Evolutionary conservation across 2,888 invertebrate genomes (phyloP), one percentile per base, ranked within the genome.

Genomic region (Ernsta delagoae): DNA sequence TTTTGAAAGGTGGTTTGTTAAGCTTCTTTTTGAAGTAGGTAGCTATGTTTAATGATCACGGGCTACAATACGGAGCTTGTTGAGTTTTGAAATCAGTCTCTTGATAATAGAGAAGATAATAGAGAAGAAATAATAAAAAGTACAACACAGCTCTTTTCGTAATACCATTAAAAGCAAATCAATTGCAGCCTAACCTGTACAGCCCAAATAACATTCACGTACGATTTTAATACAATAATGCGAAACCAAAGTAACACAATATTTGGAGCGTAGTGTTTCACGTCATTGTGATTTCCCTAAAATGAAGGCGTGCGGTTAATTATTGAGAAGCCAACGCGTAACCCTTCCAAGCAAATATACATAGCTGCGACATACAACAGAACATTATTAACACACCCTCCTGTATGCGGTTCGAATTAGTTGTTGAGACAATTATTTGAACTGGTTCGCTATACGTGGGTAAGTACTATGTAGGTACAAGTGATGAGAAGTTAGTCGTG

Each of bases 401-500:
- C 61, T 62, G 70, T 70, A 65, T 60, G 71, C 72, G 67, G 64
- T 63, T 71, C 67, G 72, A 71, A 72, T 71, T 74, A 76, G 70
- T 75, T 74, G 67, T 16, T 60, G 36, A 72, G 73, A 75, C 75
- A 75, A 74, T 74, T 71, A 73, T 73, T 75, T 65, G 74, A 72
- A 77, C 73, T 76, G 70, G 16, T 4, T 24, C 74, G 70, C 70
- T 31, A n/a, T 48, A 12, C 43, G 9, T 45, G 4, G 4, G n/a
- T 45, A n/a, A 3, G 36, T 36, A 36, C 36, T 0, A 36, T 36
- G 36, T 24, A 24, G 36, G 36, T 36, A 36, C 36, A 36, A 36
- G 5, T 75, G 75, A 72, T 77, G 78, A 56, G n/a, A 77, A 79
- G 75, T 75, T 71, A 74, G 69, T 75, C 75, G 16, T n/a, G 75